Evolutionary conservation across 2,888 invertebrate species (phyloP), one percentile per base, ranked within the genome.

Genomic region (Coronaproctus castanopsis): DNA sequence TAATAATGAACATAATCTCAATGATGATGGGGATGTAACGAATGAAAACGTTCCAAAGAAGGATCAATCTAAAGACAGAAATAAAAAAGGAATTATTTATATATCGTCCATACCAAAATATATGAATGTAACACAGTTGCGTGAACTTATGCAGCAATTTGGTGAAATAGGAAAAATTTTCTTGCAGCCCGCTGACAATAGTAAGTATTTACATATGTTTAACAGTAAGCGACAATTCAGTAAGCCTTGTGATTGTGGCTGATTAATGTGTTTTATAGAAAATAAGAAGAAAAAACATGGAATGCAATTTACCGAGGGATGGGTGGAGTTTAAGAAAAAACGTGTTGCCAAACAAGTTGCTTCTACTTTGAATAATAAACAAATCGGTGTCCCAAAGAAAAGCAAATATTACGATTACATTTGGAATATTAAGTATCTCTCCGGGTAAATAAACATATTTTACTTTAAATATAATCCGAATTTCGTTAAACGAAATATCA

Each of bases 391-490:
- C 0, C 82, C 87, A 63, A 89, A 89, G 68, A 83, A 81, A 66
- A 88, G 88, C 20, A 82, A 85, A 66, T 90, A 90, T 70, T 90
- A 83, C 70, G 95, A 93, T 66, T 80, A 82, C 70, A 77, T 93
- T 51, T 98, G 98, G 98, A 92, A 87, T 69, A 85, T 97, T 64
- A 97, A 96, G 71, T 98, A 96, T 72, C 78, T 97, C 64, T 84
- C 89, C 2, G 80, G 77, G 79, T 79, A 71, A 66, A 65, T 36
- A 23, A n/a, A n/a, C n/a, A n/a, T n/a, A n/a, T n/a, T n/a, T n/a
- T n/a, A n/a, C n/a, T n/a, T n/a, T n/a, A n/a, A n/a, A n/a, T n/a
- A n/a, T n/a, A n/a, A n/a, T n/a, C n/a, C n/a, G n/a, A n/a, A n/a
- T n/a, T n/a, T n/a, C n/a, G n/a, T n/a, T n/a, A n/a, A n/a, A n/a